phyloP scores from a whole-genome alignment of 2,113 vertebrate species.

The Turdus rufiventris region DNA sequence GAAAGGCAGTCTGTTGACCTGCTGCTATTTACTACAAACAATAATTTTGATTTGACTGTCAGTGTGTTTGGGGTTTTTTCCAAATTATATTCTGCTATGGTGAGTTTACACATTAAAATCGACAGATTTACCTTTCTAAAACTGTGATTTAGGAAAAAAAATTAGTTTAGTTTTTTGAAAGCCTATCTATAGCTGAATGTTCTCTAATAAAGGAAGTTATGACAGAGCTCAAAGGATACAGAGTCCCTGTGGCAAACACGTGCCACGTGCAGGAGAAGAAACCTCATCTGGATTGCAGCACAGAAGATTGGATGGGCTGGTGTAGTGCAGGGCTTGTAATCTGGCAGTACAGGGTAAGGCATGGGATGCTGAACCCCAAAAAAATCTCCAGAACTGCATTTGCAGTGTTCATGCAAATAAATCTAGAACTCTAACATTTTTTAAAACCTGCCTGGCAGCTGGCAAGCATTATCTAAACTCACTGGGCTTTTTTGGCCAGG shows the following conservation, averaged over 20 bases:
- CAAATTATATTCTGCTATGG: not conserved
- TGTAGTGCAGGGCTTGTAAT: not conserved
- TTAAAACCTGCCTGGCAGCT: not conserved
- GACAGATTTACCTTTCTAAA: not conserved
- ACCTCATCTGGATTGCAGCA: rapidly evolving
- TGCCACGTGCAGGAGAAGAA: not conserved
- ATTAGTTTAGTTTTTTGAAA: not conserved
- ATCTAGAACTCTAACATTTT: not conserved
- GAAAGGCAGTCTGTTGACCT: not conserved
- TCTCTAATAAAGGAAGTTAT: not conserved
- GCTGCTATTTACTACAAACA: not conserved
- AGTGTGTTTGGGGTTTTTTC: not conserved
- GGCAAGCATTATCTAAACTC: not conserved
- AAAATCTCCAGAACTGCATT: not conserved
- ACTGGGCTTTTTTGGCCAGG: not conserved
- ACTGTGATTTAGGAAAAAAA: not conserved
- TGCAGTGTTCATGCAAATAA: not conserved
- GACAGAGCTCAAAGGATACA: not conserved
- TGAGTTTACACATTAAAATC: not conserved
- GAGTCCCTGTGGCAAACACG: rapidly evolving
- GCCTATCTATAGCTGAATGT: not conserved
- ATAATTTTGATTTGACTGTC: not conserved
- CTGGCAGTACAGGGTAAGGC: not conserved
- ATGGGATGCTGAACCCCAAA: not conserved
- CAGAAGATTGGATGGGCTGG: not conserved